phyloP scores from a whole-genome alignment of 2,113 vertebrate genomes.

The Ellobius talpinus region DNA sequence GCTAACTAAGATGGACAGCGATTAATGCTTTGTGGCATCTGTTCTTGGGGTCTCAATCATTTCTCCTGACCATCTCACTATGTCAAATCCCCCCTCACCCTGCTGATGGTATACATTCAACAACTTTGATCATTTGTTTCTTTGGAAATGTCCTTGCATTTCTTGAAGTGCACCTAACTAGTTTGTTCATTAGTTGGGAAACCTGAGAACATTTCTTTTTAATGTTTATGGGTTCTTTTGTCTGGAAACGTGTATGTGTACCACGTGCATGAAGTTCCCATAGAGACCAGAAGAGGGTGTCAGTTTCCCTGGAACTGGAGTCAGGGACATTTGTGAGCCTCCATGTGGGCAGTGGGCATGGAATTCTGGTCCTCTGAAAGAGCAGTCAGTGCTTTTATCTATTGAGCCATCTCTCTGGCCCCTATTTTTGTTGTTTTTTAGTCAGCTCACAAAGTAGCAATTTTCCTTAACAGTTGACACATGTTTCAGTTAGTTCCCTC shows the following conservation, averaged over 20 bases:
- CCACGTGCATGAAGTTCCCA: background rate
- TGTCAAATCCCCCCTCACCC: background rate
- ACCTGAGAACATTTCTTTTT: background rate
- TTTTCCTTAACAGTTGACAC: background rate
- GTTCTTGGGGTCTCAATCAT: conserved; percentile 9
- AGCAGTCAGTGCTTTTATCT: background rate
- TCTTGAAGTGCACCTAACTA: conserved; percentile 38
- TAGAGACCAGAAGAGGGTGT: background rate
- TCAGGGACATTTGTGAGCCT: background rate
- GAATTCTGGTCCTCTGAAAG: background rate
- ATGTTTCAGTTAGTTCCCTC: background rate
- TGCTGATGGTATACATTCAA: background rate
- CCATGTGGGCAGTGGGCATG: background rate
- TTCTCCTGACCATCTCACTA: background rate
- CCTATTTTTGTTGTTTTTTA: background rate
- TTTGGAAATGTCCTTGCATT: conserved; percentile 41
- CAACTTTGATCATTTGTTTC: conserved; percentile 47
- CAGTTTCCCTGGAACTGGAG: background rate
- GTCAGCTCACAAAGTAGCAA: background rate
- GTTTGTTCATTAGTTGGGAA: background rate
- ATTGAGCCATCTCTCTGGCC: background rate
- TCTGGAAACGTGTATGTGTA: background rate
- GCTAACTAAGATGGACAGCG: background rate
- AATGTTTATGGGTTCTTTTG: background rate
- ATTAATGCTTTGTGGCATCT: conserved; percentile 30